Conservation (phyloP, 2,888 invertebrate species). For the Odontocolon sp. region DNA sequence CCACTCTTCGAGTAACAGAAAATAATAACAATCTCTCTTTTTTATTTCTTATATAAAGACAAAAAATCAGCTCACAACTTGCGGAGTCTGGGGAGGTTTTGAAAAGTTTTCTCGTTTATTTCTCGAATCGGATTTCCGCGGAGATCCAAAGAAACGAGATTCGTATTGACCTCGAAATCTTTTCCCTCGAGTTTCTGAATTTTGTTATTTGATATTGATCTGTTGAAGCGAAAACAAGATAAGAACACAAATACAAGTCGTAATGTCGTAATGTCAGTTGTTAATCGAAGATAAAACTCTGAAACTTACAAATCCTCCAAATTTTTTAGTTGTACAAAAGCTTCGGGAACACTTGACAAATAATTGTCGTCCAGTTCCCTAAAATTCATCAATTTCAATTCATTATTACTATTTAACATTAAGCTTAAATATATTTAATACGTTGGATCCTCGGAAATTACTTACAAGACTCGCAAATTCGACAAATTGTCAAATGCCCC, state of each 20-base stretch:
- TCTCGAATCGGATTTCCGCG: conserved; percentile 83
- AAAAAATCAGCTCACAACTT: conserved; percentile 94
- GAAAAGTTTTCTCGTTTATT: conserved; percentile 73
- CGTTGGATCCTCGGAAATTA: conserved; percentile 80
- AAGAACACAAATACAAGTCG: conserved; percentile 7
- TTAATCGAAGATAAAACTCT: background rate
- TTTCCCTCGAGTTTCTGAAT: conserved; percentile 89
- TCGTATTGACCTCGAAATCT: conserved; percentile 86
- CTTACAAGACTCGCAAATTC: conserved; percentile 93
- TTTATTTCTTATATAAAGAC: too few species aligned
- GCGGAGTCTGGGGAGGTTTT: conserved; percentile 88
- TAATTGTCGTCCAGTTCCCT: conserved; percentile 91
- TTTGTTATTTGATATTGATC: conserved; percentile 92
- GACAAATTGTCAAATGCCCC: conserved; percentile 91
- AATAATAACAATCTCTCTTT: too few species aligned
- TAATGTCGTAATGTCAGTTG: too few species aligned
- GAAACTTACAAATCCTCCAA: conserved; percentile 92
- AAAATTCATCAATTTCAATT: conserved; percentile 73
- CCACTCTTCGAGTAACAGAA: too few species aligned
- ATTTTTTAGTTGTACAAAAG: conserved; percentile 87
- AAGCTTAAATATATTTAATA: background rate
- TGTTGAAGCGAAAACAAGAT: conserved; percentile 75
- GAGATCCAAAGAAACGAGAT: conserved; percentile 89
- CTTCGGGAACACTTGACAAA: conserved; percentile 88
- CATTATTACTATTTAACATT: conserved; percentile 7